A percentile compares a stretch with the other conserved stretches of the same genome.
phyloP scores from a whole-genome alignment of 2,888 invertebrate genomes.

The Gnatocerus cornutus region DNA sequence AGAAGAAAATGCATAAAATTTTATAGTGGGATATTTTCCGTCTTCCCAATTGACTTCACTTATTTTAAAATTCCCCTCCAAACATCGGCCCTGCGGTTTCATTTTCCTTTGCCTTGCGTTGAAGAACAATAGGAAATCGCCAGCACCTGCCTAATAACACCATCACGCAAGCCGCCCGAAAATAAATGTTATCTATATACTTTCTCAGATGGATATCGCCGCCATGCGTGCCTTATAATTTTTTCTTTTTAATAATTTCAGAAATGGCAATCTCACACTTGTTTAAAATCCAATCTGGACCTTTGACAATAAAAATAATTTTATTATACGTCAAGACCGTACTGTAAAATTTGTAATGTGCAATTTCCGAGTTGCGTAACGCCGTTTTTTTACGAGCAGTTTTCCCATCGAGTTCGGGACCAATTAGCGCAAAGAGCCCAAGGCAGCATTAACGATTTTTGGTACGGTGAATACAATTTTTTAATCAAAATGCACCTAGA shows the following conservation, averaged over 20 bases:
- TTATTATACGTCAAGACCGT: constrained; percentile 31
- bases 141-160: constrained; percentile 33
- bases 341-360: constrained; percentile 35
- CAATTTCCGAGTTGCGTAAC: constrained; percentile 28
- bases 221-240: constrained; percentile 17
- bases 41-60: no score
- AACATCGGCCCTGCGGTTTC: neutral
- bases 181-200: constrained; percentile 26
- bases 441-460: constrained; percentile 14
- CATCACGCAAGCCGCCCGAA: constrained; percentile 37
- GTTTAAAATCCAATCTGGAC: constrained; percentile 34
- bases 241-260: constrained; percentile 11
- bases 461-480: neutral
- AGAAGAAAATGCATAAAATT: no score
- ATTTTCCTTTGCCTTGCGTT: neutral
- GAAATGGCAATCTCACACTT: constrained; percentile 35
- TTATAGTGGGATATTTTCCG: no score
- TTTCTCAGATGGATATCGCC: constrained; percentile 24
- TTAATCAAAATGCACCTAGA: neutral
- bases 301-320: constrained; percentile 45
- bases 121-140: constrained; percentile 32
- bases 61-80: no score
- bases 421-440: constrained; percentile 25
- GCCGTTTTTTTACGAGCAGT: constrained; percentile 34
- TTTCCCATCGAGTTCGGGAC: constrained; percentile 30